phyloP scores from a whole-genome alignment of 2,888 invertebrate genomes.

The Muscina levida region DNA sequence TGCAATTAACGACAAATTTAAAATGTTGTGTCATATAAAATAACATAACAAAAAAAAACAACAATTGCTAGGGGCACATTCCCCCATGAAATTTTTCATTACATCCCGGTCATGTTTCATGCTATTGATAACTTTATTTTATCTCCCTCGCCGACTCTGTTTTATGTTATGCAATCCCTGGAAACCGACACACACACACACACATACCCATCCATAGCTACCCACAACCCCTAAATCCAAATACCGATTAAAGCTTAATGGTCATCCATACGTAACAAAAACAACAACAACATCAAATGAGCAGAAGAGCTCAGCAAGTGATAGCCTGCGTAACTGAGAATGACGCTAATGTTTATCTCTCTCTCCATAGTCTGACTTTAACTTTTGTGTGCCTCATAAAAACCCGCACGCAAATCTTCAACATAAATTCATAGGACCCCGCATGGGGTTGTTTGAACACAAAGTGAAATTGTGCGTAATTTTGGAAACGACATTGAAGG shows the following conservation, averaged over 20 bases:
- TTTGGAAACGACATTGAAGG: not conserved
- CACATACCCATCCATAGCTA: too few relatives aligned
- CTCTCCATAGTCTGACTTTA: conserved; percentile 15
- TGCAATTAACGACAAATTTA: too few relatives aligned
- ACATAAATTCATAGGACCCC: conserved; percentile 33
- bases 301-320: conserved; percentile 40
- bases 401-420: conserved; percentile 48
- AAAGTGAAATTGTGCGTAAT: not conserved
- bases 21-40: too few relatives aligned
- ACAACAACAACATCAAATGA: too few relatives aligned
- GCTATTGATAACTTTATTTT: conserved; percentile 43
- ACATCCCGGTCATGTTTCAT: conserved; percentile 2
- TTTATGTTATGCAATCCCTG: not conserved
- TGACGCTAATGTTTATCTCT: not conserved
- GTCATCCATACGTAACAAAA: conserved; percentile 33
- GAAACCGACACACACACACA: conserved; percentile 5
- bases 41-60: too few relatives aligned
- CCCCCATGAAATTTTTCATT: not conserved
- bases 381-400: conserved; percentile 43
- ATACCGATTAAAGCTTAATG: conserved; percentile 52
- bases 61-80: not conserved
- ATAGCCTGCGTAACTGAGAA: conserved; percentile 50
- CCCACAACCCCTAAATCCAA: too few relatives aligned
- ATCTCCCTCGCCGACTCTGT: not conserved
- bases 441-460: not conserved